Base-by-base conservation (phyloP, 1,140 invertebrate species). In the Neelides sp. region DNA sequence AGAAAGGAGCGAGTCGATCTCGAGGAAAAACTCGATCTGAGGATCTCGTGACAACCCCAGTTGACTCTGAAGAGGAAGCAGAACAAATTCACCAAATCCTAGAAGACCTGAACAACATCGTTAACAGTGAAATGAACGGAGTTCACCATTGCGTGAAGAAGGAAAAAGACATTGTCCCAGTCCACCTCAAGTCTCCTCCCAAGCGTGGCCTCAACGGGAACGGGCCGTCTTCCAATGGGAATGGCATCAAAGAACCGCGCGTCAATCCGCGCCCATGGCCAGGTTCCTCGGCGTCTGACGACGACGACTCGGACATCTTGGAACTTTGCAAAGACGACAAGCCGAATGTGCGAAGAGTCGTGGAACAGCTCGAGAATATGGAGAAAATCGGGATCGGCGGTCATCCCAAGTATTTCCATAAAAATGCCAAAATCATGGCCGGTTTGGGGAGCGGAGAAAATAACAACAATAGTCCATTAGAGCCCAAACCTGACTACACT, bases 71-170 rank as follows among this genome's bases (percentile, higher is more conserved):
- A 40, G 58, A 60, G 22, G 58, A 60, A 39, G 58, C 54, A 1
- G 58, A 60, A 26, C 54, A 60, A 46, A 60, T 60, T 49, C 51
- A 60, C 42, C 54, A 60, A 37, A 60, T 60, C 22, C 42, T 60
- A n/a, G 58, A 60, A 50, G 58, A 60, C 36, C 35, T 60, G 30
- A 52, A 60, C 43, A 60, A 60, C 24, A 57, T 57, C 34, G 54
- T 60, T n/a, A 60, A 60, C 35, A 52, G 48, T 2, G 54, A 60
- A 26, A 50, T 56, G 52, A 36, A 48, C 22, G 23, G 13, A 36
- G 15, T 19, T 36, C 17, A 19, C 10, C 28, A 23, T 36, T n/a
- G 20, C 13, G 3, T 28, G 10, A n/a, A 23, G 17, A 56, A 56
- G 19, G 56, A 58, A 49, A 54, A 54, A 19, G 52, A 58, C 4